Base-by-base conservation (phyloP, 1,140 invertebrate genomes). In the Bemisia tabaci region DNA sequence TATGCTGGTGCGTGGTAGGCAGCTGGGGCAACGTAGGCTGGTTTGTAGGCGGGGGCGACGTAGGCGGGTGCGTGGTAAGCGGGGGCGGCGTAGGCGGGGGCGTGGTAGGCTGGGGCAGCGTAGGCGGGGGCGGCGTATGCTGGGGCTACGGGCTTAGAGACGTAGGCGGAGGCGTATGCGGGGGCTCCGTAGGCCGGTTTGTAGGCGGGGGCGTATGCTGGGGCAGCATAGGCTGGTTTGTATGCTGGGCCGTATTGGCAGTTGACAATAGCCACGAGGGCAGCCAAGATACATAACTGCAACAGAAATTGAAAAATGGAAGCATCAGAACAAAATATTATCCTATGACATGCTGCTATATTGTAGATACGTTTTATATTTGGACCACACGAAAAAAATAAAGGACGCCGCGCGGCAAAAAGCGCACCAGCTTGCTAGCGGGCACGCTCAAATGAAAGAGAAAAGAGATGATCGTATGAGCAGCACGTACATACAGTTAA, bases 281-380 rank as follows among this genome's bases (percentile, higher is more conserved):
- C 80, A 12, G 85, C 85, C 73, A 85, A 84, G 75, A 85, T 86
- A 59, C 85, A 25, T 17, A 67, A 33, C 66, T 67, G 25, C 22
- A 67, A 63, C 25, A 48, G 5, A 63, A n/a, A n/a, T n/a, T n/a
- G n/a, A n/a, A n/a, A n/a, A n/a, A n/a, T n/a, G n/a, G n/a, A n/a
- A n/a, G n/a, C n/a, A n/a, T n/a, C n/a, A n/a, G n/a, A n/a, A n/a
- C n/a, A n/a, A n/a, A n/a, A n/a, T n/a, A n/a, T n/a, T n/a, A n/a
- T n/a, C n/a, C n/a, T n/a, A n/a, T n/a, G n/a, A n/a, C n/a, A n/a
- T n/a, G n/a, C n/a, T n/a, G n/a, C n/a, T n/a, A n/a, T n/a, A n/a
- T n/a, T n/a, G n/a, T n/a, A n/a, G n/a, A n/a, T n/a, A n/a, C n/a
- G n/a, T n/a, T n/a, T n/a, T n/a, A n/a, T n/a, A n/a, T n/a, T n/a